These are phyloP conservation scores for Scolanthus callimorphus DNA, from an alignment of 92 coral and sea anemone genomes.

Conservation along the genomic window DNA sequence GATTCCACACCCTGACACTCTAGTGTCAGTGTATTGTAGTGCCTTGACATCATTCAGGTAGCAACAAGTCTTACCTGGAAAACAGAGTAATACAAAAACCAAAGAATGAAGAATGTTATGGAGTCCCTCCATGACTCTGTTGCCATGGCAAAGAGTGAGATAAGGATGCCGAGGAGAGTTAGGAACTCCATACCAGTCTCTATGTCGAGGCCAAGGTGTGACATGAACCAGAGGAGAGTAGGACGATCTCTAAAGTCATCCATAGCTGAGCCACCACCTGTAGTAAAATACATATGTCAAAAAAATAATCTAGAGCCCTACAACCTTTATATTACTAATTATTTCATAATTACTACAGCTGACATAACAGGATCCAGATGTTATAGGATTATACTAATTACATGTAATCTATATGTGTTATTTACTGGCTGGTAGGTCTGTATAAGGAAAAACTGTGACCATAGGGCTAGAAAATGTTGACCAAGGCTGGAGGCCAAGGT, in stretches of 20 bases:
- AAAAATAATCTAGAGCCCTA: background rate
- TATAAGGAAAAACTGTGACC: too few species aligned
- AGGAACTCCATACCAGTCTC: conserved; percentile 91
- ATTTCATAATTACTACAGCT: too few species aligned
- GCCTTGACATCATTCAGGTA: too few species aligned
- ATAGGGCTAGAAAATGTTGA: too few species aligned
- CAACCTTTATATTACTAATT: too few species aligned
- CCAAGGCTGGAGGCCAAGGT: too few species aligned
- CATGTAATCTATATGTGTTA: too few species aligned
- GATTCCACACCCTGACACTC: too few species aligned
- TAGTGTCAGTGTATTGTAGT: too few species aligned
- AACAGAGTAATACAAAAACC: conserved; percentile 91
- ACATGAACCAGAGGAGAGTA: conserved; percentile 75
- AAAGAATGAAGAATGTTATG: conserved; percentile 53
- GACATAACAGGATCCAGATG: too few species aligned
- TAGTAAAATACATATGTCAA: background rate
- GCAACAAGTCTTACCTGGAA: conserved; percentile 84
- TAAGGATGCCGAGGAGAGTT: conserved; percentile 58
- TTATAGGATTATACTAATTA: too few species aligned
- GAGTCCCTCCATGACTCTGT: conserved; percentile 71
- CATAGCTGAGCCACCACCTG: conserved; percentile 30
- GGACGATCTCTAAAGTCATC: conserved; percentile 70
- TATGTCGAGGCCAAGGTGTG: conserved; percentile 76
- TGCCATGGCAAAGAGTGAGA: conserved; percentile 67
- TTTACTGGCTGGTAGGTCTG: too few species aligned